These are phyloP conservation scores for Podarcis cretensis DNA, from an alignment of 2,113 vertebrate species.

Conservation along the genomic window DNA sequence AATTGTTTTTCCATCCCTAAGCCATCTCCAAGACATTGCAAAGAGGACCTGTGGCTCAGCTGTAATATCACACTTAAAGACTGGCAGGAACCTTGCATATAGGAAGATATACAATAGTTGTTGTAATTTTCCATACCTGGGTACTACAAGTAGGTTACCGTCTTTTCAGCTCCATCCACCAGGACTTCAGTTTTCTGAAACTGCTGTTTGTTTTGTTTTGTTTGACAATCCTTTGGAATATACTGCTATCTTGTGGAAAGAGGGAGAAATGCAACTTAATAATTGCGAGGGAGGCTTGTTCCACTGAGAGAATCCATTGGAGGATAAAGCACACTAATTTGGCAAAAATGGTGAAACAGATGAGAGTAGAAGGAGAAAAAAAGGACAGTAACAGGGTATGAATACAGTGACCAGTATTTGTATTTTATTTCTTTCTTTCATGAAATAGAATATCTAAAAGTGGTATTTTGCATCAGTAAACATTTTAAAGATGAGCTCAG, in stretches of 20 bases:
- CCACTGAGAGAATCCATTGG: background rate
- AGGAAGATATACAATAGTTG: background rate
- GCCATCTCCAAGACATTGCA: no score
- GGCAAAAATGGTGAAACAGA: no score
- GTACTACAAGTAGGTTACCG: background rate
- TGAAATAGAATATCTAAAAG: no score
- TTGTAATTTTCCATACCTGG: background rate
- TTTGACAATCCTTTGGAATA: conserved; percentile 52
- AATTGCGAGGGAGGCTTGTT: background rate
- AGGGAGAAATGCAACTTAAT: conserved; percentile 21
- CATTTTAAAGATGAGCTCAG: background rate
- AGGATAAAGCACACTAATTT: background rate
- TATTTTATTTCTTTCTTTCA: background rate
- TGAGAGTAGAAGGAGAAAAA: background rate
- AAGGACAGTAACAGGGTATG: background rate
- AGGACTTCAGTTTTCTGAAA: background rate
- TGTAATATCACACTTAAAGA: background rate
- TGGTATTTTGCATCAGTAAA: background rate
- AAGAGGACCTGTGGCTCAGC: no score
- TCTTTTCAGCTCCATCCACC: background rate
- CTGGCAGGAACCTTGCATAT: background rate
- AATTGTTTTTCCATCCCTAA: no score
- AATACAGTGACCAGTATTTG: background rate
- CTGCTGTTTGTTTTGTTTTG: background rate
- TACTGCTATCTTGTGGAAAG: conserved; percentile 67